phyloP scores from a whole-genome alignment of 2,888 invertebrate species.

The Venusia cambrica region DNA sequence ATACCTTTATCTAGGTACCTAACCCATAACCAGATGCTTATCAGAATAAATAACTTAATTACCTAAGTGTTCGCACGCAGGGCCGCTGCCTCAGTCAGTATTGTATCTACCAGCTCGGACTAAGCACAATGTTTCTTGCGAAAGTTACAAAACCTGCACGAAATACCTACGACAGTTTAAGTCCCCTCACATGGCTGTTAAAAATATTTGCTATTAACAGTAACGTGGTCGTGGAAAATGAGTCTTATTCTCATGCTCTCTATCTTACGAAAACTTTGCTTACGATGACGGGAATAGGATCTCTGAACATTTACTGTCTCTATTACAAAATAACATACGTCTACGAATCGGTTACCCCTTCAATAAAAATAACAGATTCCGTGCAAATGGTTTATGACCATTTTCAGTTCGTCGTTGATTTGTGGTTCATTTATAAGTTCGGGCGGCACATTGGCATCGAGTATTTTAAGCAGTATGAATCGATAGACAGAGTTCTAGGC shows the following conservation, averaged over 20 bases:
- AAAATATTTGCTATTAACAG: conserved; percentile 48
- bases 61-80: too few relatives aligned
- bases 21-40: too few relatives aligned
- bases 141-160: conserved; percentile 11
- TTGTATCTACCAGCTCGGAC: background rate
- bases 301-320: conserved; percentile 38
- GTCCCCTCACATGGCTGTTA: conserved; percentile 41
- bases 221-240: conserved; percentile 27
- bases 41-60: too few relatives aligned
- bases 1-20: too few relatives aligned
- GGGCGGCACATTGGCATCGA: conserved; percentile 45
- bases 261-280: conserved; percentile 14
- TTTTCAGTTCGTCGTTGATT: conserved; percentile 52
- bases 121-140: background rate
- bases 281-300: conserved; percentile 32
- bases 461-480: conserved; percentile 52
- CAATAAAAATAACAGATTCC: conserved; percentile 52
- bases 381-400: conserved; percentile 53
- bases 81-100: background rate
- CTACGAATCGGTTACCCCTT: conserved; percentile 36
- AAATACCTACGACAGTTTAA: conserved; percentile 34
- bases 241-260: conserved; percentile 7
- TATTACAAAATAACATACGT: conserved; percentile 45
- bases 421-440: conserved; percentile 52
- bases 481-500: conserved; percentile 49